phyloP scores from a whole-genome alignment of 2,888 invertebrate genomes.

The Drosophila barbarae region DNA sequence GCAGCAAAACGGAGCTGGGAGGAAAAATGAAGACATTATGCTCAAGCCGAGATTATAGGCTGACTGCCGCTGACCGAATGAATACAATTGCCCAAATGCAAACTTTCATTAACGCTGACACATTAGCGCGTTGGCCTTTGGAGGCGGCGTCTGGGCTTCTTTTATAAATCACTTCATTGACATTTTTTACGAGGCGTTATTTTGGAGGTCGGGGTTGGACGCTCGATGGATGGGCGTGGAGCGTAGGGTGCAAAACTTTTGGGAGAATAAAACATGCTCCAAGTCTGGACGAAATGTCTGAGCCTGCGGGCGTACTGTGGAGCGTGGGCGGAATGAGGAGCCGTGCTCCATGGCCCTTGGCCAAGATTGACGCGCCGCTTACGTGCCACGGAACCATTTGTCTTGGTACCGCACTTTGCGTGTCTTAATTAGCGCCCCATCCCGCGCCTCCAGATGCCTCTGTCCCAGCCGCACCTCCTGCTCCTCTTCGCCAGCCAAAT shows the following conservation, averaged over 20 bases:
- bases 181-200: conserved; percentile 65
- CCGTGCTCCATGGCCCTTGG: conserved; percentile 15
- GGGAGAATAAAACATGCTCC: conserved; percentile 38
- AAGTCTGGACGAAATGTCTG: conserved; percentile 43
- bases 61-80: conserved; percentile 43
- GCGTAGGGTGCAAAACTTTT: conserved; percentile 38
- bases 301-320: conserved; percentile 12
- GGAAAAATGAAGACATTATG: conserved; percentile 63
- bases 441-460: conserved; percentile 8
- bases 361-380: conserved; percentile 63
- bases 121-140: conserved; percentile 56
- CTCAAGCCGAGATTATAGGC: conserved; percentile 59
- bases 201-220: conserved; percentile 2
- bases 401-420: conserved; percentile 71
- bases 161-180: conserved; percentile 69
- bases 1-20: conserved; percentile 45
- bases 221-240: not conserved
- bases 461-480: conserved; percentile 8
- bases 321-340: not conserved
- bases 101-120: conserved; percentile 47
- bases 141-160: conserved; percentile 17
- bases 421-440: conserved; percentile 73
- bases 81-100: conserved; percentile 18
- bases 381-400: conserved; percentile 72
- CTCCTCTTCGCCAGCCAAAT: conserved; percentile 2